Evolutionary conservation across 1,140 invertebrate species (phyloP), one percentile per base, ranked within the genome.

Genomic region (Achatina immaculata): DNA sequence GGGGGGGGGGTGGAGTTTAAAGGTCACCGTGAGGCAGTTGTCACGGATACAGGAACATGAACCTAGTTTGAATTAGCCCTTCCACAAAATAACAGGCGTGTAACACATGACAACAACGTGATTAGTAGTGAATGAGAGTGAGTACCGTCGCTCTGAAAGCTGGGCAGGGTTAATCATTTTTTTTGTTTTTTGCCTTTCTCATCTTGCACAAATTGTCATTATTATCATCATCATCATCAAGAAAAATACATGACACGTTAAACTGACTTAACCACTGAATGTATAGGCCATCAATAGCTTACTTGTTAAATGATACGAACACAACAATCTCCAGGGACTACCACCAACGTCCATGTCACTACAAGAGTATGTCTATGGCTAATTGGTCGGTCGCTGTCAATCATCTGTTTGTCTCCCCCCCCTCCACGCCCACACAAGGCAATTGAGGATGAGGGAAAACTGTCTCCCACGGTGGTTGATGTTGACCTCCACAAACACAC

Each of bases 231-330:
- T 74, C 45, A 76, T 36, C 19, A 76, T 40, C 74, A 76, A 58
- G 45, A 78, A 78, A 58, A 77, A 78, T 62, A 76, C 74, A 76
- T 45, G 45, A 75, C 21, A 65, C 55, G 40, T 55, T 66, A 55
- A 77, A 77, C 40, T 77, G 75, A 77, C 65, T 77, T 77, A 77
- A 77, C 75, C 75, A 78, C 76, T 78, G 76, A 68, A 68, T 78
- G 62, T 68, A 68, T 58, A 78, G 38, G 76, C 65, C 76, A 78
- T 68, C 28, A 7, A 78, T 78, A 78, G 76, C 65, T 78, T 45
- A n/a, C n/a, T n/a, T n/a, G n/a, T n/a, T 51, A 48, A 45, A 62
- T 76, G 11, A 62, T 78, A 68, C 40, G n/a, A 78, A 78, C 76
- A 78, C 16, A 78, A 78, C 65, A 78, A 77, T 65, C 75, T 77